Evolutionary conservation across 2,888 invertebrate genomes (phyloP).

Genomic region (Maniola hyperantus): DNA sequence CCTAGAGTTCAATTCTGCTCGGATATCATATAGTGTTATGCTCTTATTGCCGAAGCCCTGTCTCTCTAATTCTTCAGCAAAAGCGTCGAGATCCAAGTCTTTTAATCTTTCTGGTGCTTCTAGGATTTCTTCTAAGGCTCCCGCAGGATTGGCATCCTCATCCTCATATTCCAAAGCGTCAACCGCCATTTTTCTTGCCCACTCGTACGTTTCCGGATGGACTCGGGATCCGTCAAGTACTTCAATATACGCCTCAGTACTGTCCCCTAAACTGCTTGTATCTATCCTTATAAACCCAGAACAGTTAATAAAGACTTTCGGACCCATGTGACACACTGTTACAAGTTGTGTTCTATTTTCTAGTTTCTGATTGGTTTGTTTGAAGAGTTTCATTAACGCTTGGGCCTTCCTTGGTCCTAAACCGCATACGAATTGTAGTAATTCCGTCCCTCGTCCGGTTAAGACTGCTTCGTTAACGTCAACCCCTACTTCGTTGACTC

Average conservation of each 20-base stretch:
- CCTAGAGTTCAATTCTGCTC: conserved; percentile 96
- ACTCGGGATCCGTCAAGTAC: conserved; percentile 98
- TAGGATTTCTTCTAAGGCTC: conserved; percentile 98
- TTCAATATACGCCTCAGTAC: conserved; percentile 97
- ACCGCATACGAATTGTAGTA: conserved; percentile 98
- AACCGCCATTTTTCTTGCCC: conserved; percentile 99
- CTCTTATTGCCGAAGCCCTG: conserved; percentile 95
- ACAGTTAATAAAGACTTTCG: conserved; percentile 99
- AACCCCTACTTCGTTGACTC: conserved; percentile 98
- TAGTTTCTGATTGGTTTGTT: conserved; percentile 94
- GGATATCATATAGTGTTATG: conserved; percentile 97
- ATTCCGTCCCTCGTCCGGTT: conserved; percentile 92
- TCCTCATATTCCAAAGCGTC: conserved; percentile 99
- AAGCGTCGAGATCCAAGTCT: conserved; percentile 98
- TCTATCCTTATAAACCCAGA: conserved; percentile 99
- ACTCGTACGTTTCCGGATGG: conserved; percentile 99
- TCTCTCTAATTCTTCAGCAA: conserved; percentile 97
- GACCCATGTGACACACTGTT: conserved; percentile 98
- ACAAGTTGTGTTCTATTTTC: conserved; percentile 98
- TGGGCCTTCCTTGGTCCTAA: conserved; percentile 97
- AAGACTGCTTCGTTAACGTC: conserved; percentile 97
- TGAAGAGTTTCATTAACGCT: conserved; percentile 91
- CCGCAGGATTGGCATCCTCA: conserved; percentile 97
- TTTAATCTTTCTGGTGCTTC: conserved; percentile 96
- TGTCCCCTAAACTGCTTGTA: conserved; percentile 96